Base-by-base conservation (phyloP, 2,797 vertebrate genomes). In the Sebastes reedi region DNA sequence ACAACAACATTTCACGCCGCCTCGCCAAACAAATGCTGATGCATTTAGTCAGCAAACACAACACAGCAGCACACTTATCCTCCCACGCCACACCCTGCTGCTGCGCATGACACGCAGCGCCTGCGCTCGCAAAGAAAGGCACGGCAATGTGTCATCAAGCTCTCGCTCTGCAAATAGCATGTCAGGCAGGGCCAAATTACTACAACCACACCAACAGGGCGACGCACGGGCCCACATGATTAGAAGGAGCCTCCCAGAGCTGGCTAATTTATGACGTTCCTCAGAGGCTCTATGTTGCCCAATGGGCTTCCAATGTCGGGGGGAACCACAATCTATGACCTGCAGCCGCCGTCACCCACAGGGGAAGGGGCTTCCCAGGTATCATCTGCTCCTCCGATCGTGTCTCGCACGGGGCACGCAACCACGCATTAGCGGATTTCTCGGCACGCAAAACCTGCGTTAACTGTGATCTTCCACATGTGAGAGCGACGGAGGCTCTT, bases 181-280 rank as follows among this genome's bases (percentile, higher is more conserved):
- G 77, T 93, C 92, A 92, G 88, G 86, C 88, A 83, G 72, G 81
- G 87, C 90, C 62, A 95, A 96, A 96, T 96, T 95, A 95, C 94
- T 93, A 83, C 87, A 87, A 90, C 92, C 90, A 88, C 93, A 92
- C 89, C 92, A 90, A 85, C 88, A 75, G 77, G 92, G 92, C 86
- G 89, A 95, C 80, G 12, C 82, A 79, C 92, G 86, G 90, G 85
- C 90, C 88, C 91, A 80, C 90, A 91, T 95, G 94, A 96, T 95
- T 96, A 95, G 92, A 95, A 96, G 94, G 94, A 92, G 90, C 85
- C 92, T 93, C 88, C 87, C 29, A 42, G 83, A 85, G 90, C 89
- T 82, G 90, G 91, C 90, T 95, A 93, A 95, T 95, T 95, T 95
- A 95, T 89, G 92, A 90, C 30, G 36, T 88, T 91, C 84, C 88